A percentile compares a stretch with the other conserved stretches of the same genome.
Evolutionary conservation across 2,797 vertebrate genomes (phyloP).

Genomic region (Zonotrichia albicollis): DNA sequence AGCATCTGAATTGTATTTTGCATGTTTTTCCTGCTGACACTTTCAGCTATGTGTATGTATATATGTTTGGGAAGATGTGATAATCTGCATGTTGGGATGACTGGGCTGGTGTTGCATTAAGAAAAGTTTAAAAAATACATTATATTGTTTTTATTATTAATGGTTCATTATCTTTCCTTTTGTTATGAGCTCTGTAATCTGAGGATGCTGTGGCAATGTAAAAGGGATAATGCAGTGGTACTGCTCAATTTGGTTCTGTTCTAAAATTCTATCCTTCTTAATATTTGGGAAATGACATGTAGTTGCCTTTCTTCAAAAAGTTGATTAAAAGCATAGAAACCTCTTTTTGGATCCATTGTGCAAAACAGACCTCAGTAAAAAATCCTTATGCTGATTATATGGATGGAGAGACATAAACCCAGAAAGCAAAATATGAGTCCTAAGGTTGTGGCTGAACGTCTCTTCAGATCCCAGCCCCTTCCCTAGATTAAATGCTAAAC

Average conservation of each 20-base stretch:
- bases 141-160: conserved; percentile 76
- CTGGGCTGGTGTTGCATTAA: conserved; percentile 71
- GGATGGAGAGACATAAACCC: not conserved
- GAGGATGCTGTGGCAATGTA: conserved; percentile 37
- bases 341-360: not conserved
- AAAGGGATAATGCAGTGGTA: conserved; percentile 44
- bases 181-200: conserved; percentile 42
- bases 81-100: conserved; percentile 41
- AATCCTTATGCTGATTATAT: not conserved
- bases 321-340: not conserved
- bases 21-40: not conserved
- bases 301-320: not conserved
- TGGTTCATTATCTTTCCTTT: conserved; percentile 54
- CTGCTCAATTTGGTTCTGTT: not conserved
- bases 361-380: not conserved
- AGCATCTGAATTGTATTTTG: not conserved
- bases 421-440: not conserved
- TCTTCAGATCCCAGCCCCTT: not conserved
- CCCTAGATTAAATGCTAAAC: not conserved
- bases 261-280: conserved; percentile 10
- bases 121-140: conserved; percentile 77
- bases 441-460: not conserved
- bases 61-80: not conserved
- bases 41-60: not conserved
- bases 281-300: not conserved